Percentiles rank a stretch among this genome's conserved stretches.
Evolutionary conservation across 1,140 invertebrate genomes (phyloP).

Genomic region (Dendrolimus punctatus): DNA sequence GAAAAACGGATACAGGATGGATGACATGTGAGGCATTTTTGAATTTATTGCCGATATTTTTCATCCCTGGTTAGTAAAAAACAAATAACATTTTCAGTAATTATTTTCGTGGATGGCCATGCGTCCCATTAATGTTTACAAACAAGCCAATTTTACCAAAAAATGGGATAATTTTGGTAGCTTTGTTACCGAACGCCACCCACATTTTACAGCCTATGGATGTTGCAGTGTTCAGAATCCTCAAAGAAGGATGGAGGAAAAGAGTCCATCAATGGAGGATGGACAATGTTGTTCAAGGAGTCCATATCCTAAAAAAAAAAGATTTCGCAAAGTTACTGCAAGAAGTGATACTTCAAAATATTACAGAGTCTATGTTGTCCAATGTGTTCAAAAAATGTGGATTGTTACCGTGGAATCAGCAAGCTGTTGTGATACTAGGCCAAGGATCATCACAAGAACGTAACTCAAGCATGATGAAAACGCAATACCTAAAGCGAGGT

Average conservation of each 20-base stretch:
- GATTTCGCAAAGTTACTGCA: too few relatives aligned
- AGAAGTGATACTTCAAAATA: too few relatives aligned
- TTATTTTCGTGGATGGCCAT: conserved; percentile 10
- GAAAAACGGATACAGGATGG: conserved; percentile 23
- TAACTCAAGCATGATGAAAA: conserved; percentile 6
- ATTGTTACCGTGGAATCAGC: conserved; percentile 16
- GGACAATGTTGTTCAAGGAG: conserved; percentile 6
- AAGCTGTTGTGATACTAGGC: too few relatives aligned
- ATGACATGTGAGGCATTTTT: conserved; percentile 25
- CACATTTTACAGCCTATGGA: conserved; percentile 12
- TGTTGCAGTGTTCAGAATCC: conserved; percentile 8
- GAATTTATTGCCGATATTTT: conserved; percentile 23
- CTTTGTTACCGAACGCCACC: conserved; percentile 3
- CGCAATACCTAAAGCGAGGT: conserved; percentile 4
- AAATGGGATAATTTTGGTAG: conserved; percentile 12
- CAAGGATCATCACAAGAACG: too few relatives aligned
- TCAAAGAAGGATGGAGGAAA: conserved; percentile 10
- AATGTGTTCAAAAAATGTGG: conserved; percentile 20
- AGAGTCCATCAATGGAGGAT: conserved; percentile 7
- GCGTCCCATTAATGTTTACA: conserved; percentile 9
- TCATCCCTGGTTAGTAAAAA: conserved; percentile 20
- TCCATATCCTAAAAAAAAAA: too few relatives aligned
- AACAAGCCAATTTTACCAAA: conserved; percentile 10
- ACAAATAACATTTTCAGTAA: conserved; percentile 16
- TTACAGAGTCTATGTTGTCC: conserved; percentile 13